A percentile compares a stretch with the other conserved stretches of the same genome.
Evolutionary conservation across 2,797 vertebrate genomes (phyloP).

Genomic region (Rhinella marina): DNA sequence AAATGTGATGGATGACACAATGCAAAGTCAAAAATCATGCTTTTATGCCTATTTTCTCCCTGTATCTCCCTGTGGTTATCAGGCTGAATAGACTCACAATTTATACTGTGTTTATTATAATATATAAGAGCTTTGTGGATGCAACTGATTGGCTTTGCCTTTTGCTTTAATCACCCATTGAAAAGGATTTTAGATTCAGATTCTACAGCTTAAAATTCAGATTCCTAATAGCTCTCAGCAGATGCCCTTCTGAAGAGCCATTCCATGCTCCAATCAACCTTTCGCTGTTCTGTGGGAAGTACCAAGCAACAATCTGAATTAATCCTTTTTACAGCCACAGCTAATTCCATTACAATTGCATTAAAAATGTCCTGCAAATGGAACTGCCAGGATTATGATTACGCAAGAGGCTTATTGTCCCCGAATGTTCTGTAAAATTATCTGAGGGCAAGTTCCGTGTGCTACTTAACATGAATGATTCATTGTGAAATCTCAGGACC

Average conservation of each 20-base stretch:
- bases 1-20: conserved; percentile 54
- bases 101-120: conserved; percentile 49
- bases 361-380: conserved; percentile 59
- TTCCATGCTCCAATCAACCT: conserved; percentile 58
- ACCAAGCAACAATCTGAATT: conserved; percentile 53
- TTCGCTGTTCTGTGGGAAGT: conserved; percentile 52
- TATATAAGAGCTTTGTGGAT: conserved; percentile 41
- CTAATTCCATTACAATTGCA: conserved; percentile 62
- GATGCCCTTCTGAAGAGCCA: conserved; percentile 53
- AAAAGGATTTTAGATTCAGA: conserved; percentile 59
- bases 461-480: conserved; percentile 47
- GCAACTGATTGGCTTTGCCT: conserved; percentile 57
- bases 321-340: conserved; percentile 60
- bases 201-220: conserved; percentile 58
- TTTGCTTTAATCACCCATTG: conserved; percentile 60
- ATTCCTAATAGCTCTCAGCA: conserved; percentile 61
- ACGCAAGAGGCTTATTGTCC: conserved; percentile 58
- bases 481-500: conserved; percentile 50
- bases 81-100: conserved; percentile 28
- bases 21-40: conserved; percentile 48
- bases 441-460: conserved; percentile 44
- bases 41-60: conserved; percentile 24
- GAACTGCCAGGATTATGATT: conserved; percentile 60
- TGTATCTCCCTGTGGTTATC: conserved; percentile 32
- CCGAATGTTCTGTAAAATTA: conserved; percentile 37